A percentile compares a stretch with the other conserved stretches of the same genome.
These are phyloP conservation scores for Aphidoletes aphidimyza DNA, from an alignment of 2,888 invertebrate genomes.

Conservation along the genomic window DNA sequence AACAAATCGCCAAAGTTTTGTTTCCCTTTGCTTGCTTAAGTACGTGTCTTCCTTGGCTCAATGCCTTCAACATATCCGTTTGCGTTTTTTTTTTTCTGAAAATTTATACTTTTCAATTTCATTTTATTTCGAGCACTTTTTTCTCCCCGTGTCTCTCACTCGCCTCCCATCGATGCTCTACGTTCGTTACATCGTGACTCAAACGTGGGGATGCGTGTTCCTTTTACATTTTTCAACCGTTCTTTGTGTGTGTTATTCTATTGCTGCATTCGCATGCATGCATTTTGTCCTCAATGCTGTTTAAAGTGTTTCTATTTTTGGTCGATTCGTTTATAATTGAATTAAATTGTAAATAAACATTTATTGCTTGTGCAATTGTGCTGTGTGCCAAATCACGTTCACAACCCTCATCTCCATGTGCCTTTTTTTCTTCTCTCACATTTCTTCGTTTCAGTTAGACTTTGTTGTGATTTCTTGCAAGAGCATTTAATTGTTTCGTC, in stretches of 20 bases:
- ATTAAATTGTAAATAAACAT: conserved; percentile 51
- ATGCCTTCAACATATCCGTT: conserved; percentile 37
- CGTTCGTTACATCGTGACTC: too few relatives aligned
- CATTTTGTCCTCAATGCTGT: conserved; percentile 1
- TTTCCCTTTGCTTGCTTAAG: not conserved
- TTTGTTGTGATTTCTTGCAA: too few relatives aligned
- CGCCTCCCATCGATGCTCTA: not conserved
- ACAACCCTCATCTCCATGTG: not conserved
- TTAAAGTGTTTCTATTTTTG: not conserved
- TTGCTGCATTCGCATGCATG: conserved; percentile 4
- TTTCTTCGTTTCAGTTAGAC: too few relatives aligned
- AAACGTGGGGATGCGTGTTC: not conserved
- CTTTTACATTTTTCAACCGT: not conserved
- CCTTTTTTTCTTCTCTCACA: not conserved
- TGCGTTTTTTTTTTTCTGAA: conserved; percentile 32
- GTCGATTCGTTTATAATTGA: conserved; percentile 21
- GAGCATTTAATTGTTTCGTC: too few relatives aligned
- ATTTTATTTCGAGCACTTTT: not conserved
- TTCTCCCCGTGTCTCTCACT: not conserved
- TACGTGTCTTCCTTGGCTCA: conserved; percentile 36
- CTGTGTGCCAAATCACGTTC: conserved; percentile 27
- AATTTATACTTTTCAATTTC: conserved; percentile 46
- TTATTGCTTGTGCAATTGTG: conserved; percentile 21
- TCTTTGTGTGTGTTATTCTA: not conserved
- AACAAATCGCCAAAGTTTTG: not conserved